Evolutionary conservation across 2,888 invertebrate species (phyloP).

Genomic region (Spisula solida): DNA sequence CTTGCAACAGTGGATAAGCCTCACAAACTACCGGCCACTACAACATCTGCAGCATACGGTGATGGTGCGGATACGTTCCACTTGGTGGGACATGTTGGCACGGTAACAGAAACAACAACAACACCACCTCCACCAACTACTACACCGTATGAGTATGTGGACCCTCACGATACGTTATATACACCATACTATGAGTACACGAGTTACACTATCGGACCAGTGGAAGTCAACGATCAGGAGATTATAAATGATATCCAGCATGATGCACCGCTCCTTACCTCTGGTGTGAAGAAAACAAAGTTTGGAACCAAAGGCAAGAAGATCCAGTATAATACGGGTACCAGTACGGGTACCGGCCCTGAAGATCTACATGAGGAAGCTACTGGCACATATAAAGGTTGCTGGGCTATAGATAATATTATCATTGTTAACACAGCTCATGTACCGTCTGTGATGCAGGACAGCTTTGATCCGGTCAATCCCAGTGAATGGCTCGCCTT

Average conservation of each 20-base stretch:
- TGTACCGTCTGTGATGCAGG: conserved; percentile 82
- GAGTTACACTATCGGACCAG: conserved; percentile 19
- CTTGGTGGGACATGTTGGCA: conserved; percentile 14
- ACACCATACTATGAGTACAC: neutral
- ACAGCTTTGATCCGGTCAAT: conserved; percentile 87
- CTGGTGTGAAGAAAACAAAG: conserved; percentile 34
- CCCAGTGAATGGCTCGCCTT: conserved; percentile 87
- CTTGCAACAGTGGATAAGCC: conserved; percentile 52
- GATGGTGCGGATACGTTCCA: neutral
- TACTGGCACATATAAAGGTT: conserved; percentile 77
- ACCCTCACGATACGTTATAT: neutral
- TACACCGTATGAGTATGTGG: too few relatives aligned
- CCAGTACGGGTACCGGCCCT: too few relatives aligned
- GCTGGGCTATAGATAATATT: conserved; percentile 88
- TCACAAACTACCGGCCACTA: neutral
- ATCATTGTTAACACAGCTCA: conserved; percentile 85
- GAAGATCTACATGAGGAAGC: conserved; percentile 42
- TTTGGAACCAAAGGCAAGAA: conserved; percentile 25
- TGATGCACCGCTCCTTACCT: neutral
- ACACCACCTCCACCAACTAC: too few relatives aligned
- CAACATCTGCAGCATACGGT: neutral
- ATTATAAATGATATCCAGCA: neutral
- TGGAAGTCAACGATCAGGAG: conserved; percentile 43
- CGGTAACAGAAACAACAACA: neutral
- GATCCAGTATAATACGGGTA: conserved; percentile 5